Evolutionary conservation across 2,113 vertebrate species (phyloP).

Genomic region (Mugil cephalus): DNA sequence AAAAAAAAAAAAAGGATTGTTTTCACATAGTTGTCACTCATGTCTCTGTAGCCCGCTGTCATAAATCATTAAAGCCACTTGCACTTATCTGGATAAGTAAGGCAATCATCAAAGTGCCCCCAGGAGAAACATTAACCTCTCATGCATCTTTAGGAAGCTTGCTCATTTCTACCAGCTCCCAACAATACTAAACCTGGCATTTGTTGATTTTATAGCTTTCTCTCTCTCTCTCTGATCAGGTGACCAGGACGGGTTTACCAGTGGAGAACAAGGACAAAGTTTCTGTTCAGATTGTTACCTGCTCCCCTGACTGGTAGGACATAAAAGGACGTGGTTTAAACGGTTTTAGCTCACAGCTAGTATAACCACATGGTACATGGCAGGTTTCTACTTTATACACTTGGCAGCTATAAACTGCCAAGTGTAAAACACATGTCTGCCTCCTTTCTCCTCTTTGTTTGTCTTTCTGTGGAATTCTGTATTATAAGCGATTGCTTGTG

Average conservation of each 20-base stretch:
- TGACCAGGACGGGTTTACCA: conserved; percentile 80
- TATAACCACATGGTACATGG: not conserved
- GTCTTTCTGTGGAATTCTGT: not conserved
- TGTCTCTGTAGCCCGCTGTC: not conserved
- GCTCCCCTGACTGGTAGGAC: conserved; percentile 91
- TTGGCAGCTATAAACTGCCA: too few relatives aligned
- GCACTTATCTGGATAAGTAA: conserved; percentile 44
- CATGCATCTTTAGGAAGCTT: conserved; percentile 9
- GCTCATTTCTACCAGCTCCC: not conserved
- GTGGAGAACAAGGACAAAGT: conserved; percentile 85
- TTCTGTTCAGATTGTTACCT: conserved; percentile 88
- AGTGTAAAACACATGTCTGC: too few relatives aligned
- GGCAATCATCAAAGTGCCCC: conserved; percentile 51
- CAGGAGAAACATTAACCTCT: conserved; percentile 12
- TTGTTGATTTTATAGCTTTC: conserved; percentile 32
- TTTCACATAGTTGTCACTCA: not conserved
- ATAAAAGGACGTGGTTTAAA: not conserved
- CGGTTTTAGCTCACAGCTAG: not conserved
- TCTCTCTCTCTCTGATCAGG: conserved; percentile 73
- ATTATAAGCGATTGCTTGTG: not conserved
- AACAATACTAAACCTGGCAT: conserved; percentile 6
- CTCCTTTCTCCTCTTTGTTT: not conserved
- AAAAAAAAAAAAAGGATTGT: not conserved
- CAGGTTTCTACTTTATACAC: not conserved
- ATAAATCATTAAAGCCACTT: conserved; percentile 38